phyloP scores from a whole-genome alignment of 2,113 vertebrate genomes.

The Micromys minutus region DNA sequence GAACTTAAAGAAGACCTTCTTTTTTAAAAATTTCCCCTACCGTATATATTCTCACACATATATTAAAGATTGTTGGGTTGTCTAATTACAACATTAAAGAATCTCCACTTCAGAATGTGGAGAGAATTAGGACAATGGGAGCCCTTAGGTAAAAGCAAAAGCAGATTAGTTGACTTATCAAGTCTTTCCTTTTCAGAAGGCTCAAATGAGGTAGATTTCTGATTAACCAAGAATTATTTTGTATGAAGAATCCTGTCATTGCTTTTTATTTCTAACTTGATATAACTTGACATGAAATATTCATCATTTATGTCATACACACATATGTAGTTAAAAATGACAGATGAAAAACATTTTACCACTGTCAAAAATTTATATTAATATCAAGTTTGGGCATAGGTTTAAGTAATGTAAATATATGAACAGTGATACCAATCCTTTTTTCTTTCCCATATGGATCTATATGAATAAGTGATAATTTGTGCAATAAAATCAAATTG shows the following conservation, averaged over 20 bases:
- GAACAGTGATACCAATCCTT: not conserved
- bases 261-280: not conserved
- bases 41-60: not conserved
- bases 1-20: not conserved
- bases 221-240: not conserved
- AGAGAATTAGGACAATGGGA: not conserved
- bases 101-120: not conserved
- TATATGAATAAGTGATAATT: not conserved
- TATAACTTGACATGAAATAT: not conserved
- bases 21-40: not conserved
- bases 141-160: not conserved
- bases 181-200: not conserved
- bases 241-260: not conserved
- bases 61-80: not conserved
- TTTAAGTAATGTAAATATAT: not conserved
- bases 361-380: not conserved
- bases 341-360: not conserved
- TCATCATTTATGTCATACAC: not conserved
- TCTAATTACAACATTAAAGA: not conserved
- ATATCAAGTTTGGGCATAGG: not conserved
- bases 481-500: not conserved
- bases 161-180: not conserved
- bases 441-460: not conserved
- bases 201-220: not conserved
- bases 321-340: not conserved